These are phyloP conservation scores for Orthonychiurus folsomi DNA, from an alignment of 2,888 invertebrate genomes.

Conservation along the genomic window DNA sequence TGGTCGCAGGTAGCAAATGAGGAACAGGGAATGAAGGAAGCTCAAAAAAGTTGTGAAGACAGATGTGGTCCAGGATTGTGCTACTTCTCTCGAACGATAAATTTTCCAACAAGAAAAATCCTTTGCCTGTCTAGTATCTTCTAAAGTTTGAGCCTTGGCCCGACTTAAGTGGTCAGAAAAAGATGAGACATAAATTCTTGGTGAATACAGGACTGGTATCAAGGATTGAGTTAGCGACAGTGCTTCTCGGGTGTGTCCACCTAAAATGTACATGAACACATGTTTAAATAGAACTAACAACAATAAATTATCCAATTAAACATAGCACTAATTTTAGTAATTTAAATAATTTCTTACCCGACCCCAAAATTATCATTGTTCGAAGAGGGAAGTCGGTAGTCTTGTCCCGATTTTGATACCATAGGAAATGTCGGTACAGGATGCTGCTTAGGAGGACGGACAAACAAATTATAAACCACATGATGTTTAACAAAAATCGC, in stretches of 20 bases:
- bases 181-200: conserved; percentile 69
- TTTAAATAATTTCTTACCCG: conserved; percentile 28
- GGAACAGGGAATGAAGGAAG: conserved; percentile 57
- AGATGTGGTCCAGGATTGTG: conserved; percentile 73
- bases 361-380: conserved; percentile 30
- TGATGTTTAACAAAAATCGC: too few species aligned
- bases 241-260: conserved; percentile 95
- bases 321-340: too few species aligned
- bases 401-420: not conserved
- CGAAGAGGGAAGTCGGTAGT: conserved; percentile 9
- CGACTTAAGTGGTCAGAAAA: conserved; percentile 67
- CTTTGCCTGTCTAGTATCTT: conserved; percentile 45
- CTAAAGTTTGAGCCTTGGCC: conserved; percentile 52
- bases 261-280: too few species aligned
- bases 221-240: conserved; percentile 60
- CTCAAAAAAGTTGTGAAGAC: conserved; percentile 68
- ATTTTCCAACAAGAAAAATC: conserved; percentile 54
- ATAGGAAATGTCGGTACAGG: not conserved
- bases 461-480: not conserved
- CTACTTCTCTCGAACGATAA: conserved; percentile 76
- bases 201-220: conserved; percentile 56
- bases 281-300: too few species aligned
- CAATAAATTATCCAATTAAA: too few species aligned
- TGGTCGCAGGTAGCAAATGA: conserved; percentile 62
- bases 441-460: not conserved